Evolutionary conservation across 1,140 invertebrate genomes (phyloP), one percentile per base, ranked within the genome.

Genomic region (Macrostomum lignano): DNA sequence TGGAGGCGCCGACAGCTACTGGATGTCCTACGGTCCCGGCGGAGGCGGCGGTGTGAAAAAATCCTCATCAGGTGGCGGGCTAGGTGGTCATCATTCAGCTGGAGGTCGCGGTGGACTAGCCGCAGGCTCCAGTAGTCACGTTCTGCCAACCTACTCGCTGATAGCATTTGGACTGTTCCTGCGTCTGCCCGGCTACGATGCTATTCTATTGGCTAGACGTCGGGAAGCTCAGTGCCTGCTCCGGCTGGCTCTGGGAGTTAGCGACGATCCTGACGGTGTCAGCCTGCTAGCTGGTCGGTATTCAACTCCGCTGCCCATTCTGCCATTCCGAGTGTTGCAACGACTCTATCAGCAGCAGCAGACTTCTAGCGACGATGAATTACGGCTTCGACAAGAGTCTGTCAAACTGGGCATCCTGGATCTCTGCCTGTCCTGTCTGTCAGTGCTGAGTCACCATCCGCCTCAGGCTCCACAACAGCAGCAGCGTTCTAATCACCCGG

Each of bases 121-220:
- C 11, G n/a, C 23, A 24, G n/a, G n/a, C 29, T 14, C 25, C 32
- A 26, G 35, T 17, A 49, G n/a, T n/a, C n/a, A n/a, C n/a, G 66
- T 41, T 11, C 72, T 84, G 20, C 77, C 79, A 2, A 70, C 74
- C 14, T 77, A 84, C 56, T 79, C 76, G 17, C 60, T 86, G 19
- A 71, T 74, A 7, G 77, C 78, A 2, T 78, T 86, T 50, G 74
- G 74, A 3, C 55, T 82, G 10, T 77, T 86, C 46, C 58, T 86
- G 6, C 63, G 76, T 26, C 54, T 86, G 36, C 76, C 76, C 0
- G 72, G 75, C 3, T 86, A 82, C 51, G 76, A 77, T 1, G 74
- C 77, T 48, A 72, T 77, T 3, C 46, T 88, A 19, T 57, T 84
- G 1, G 69, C 70, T 46, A 73, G 79, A 51, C 68, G 72, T 32